Evolutionary conservation across 2,797 vertebrate species (phyloP), one percentile per base, ranked within the genome.

Genomic region (Micropoecilia bifurca): DNA sequence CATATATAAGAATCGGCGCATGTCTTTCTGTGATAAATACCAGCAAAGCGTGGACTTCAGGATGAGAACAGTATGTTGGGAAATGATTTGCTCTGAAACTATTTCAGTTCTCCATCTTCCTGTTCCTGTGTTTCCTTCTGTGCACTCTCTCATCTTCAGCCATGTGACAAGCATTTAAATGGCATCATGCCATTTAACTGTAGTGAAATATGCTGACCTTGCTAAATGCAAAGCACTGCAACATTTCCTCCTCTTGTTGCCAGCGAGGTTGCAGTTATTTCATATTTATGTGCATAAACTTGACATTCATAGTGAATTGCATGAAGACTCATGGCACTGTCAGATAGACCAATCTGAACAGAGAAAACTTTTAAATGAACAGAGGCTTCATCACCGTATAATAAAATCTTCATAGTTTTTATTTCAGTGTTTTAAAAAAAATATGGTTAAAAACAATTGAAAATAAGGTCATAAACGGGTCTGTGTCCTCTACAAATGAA

Each of bases 211-310:
- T 81, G 85, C 86, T 89, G 87, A 90, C 78, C 75, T 74, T 77
- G 80, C 75, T 47, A 28, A 77, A 81, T 69, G 57, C 88, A 81
- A 83, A 77, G 83, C 63, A 28, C 25, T 46, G 47, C 75, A 86
- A 88, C 80, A 87, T 91, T 93, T 93, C 88, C 87, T 91, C 47
- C 76, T 84, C 50, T 86, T 84, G 85, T 28, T 86, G 80, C 85
- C 85, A 22, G 69, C 50, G 71, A 47, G 73, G 53, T 75, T 77
- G 41, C 6, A 18, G 50, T 71, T 82, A 41, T 48, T 55, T 50
- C 57, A 4, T 68, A 28, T 30, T 79, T 57, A 72, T 75, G 46
- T 78, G 5, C 48, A 77, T 55, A 55, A 66, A 63, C 68, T 71
- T 71, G 57, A n/a, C 33, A 75, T 47, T 77, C 48, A 43, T 5